Evolutionary conservation across 2,797 vertebrate species (phyloP).

Genomic region (Phoeniculus purpureus): DNA sequence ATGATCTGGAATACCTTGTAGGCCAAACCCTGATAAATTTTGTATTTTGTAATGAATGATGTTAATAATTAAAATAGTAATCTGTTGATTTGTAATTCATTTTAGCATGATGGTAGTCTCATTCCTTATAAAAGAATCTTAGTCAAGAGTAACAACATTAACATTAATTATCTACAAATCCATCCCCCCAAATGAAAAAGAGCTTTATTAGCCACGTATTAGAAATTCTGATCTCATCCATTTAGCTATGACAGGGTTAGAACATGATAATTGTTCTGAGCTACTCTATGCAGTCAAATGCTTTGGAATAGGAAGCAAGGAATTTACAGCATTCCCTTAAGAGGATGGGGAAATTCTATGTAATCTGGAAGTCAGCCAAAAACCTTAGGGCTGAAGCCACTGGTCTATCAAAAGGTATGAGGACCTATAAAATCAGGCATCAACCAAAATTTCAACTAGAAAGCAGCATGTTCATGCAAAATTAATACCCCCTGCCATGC

Average conservation of each 20-base stretch:
- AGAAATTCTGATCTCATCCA: background rate
- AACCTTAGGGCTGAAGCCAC: background rate
- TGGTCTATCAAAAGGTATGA: background rate
- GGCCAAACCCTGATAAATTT: background rate
- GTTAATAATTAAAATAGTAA: constrained; percentile 8
- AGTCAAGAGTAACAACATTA: background rate
- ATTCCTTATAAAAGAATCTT: background rate
- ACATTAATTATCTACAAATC: background rate
- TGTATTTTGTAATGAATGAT: background rate
- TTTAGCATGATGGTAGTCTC: background rate
- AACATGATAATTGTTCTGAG: background rate
- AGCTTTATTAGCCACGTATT: background rate
- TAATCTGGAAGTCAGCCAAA: background rate
- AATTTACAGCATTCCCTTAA: background rate
- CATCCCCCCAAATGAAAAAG: background rate
- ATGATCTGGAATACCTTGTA: background rate
- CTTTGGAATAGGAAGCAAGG: background rate
- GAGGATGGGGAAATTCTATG: background rate
- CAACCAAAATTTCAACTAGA: background rate
- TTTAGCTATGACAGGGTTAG: background rate
- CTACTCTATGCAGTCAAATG: background rate
- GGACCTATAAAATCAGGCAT: background rate
- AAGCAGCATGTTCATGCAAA: background rate
- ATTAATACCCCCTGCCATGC: background rate
- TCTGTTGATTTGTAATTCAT: background rate